A percentile compares a stretch with the other conserved stretches of the same genome.
These are phyloP conservation scores for Drosophila erecta DNA, from an alignment of 1,140 invertebrate genomes.

Conservation along the genomic window DNA sequence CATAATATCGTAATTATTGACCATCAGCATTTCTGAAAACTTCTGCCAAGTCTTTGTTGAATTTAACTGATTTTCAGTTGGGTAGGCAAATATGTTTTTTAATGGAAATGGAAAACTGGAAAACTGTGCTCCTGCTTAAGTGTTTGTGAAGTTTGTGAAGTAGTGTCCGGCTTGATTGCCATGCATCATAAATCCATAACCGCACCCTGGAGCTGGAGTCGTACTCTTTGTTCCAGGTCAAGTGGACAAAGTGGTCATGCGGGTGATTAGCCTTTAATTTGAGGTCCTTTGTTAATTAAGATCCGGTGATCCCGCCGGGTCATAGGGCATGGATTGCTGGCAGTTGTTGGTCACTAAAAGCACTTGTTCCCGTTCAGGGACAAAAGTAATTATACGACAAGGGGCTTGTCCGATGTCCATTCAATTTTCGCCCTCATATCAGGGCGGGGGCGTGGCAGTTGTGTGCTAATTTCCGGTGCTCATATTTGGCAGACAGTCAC, in stretches of 20 bases:
- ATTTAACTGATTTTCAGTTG: constrained; percentile 39
- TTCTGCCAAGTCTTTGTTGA: constrained; percentile 1
- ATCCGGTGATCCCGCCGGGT: constrained; percentile 48
- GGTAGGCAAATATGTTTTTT: constrained; percentile 25
- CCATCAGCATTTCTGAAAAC: too few relatives aligned
- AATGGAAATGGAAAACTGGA: constrained; percentile 10
- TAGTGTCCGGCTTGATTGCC: constrained; percentile 41
- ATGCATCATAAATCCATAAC: constrained; percentile 74
- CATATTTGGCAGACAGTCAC: constrained; percentile 77
- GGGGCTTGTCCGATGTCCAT: constrained; percentile 50
- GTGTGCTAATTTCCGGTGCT: constrained; percentile 80
- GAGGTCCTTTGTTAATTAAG: constrained; percentile 75
- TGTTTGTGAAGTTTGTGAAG: constrained; percentile 68
- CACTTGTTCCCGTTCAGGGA: constrained; percentile 23
- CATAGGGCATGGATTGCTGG: constrained; percentile 20
- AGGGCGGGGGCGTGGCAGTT: constrained; percentile 38
- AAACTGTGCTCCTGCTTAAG: constrained; percentile 21
- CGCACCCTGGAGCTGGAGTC: constrained; percentile 8
- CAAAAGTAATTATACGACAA: constrained; percentile 69
- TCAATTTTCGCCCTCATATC: constrained; percentile 53
- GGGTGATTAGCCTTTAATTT: constrained; percentile 80
- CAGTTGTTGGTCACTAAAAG: constrained; percentile 36
- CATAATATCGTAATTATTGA: too few relatives aligned
- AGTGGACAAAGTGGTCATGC: constrained; percentile 67
- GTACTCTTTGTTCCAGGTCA: constrained; percentile 43